These are phyloP conservation scores for Orbicella faveolata DNA, from an alignment of 64 coral and sea anemone genomes.

Conservation along the genomic window DNA sequence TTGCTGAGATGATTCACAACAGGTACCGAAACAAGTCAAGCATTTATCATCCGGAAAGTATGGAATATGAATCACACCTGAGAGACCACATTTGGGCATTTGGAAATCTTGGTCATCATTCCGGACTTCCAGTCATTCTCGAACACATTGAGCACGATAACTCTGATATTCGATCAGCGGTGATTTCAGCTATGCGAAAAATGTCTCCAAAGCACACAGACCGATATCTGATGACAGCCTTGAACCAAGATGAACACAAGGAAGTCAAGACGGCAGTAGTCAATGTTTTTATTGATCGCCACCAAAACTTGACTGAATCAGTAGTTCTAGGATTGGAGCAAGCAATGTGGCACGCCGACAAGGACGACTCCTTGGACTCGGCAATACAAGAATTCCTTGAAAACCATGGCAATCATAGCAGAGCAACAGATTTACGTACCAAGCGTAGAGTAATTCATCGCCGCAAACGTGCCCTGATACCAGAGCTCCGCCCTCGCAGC, in stretches of 20 bases:
- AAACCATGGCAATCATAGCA: constrained; percentile 83
- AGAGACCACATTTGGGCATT: constrained; percentile 95
- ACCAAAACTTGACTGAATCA: constrained; percentile 58
- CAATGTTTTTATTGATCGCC: constrained; percentile 84
- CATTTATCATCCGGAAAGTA: constrained; percentile 79
- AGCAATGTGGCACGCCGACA: constrained; percentile 75
- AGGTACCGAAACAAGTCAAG: constrained; percentile 81
- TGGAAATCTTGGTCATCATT: constrained; percentile 89
- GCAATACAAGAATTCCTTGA: constrained; percentile 75
- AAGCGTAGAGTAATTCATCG: constrained; percentile 57
- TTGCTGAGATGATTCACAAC: constrained; percentile 66
- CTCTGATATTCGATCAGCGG: constrained; percentile 85
- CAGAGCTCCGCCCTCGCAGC: constrained; percentile 78
- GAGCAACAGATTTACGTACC: constrained; percentile 60
- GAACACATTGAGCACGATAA: constrained; percentile 80
- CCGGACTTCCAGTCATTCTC: constrained; percentile 74
- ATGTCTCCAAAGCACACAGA: constrained; percentile 69
- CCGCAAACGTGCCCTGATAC: constrained; percentile 84
- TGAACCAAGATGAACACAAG: constrained; percentile 76
- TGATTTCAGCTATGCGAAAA: constrained; percentile 81
- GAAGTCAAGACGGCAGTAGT: constrained; percentile 90
- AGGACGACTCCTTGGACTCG: constrained; percentile 69
- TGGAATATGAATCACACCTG: constrained; percentile 67
- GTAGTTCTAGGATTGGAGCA: constrained; percentile 74
- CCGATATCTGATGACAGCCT: constrained; percentile 55